Conservation (phyloP, 2,113 vertebrate species). For the Bagarius yarrelli region DNA sequence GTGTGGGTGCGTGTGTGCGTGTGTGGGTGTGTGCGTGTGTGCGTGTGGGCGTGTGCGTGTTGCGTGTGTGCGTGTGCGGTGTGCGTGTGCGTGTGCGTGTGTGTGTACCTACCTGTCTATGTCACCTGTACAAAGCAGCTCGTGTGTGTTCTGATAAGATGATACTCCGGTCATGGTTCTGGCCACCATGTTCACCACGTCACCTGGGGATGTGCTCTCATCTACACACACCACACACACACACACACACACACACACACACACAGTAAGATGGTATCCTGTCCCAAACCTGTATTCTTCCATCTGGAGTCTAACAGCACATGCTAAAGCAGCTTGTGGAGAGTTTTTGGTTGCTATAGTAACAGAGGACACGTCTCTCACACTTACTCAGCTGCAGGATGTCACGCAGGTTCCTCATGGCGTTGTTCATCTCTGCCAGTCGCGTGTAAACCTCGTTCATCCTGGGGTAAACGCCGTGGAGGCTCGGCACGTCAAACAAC, state of each 20-base stretch:
- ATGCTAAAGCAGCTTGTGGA: not conserved
- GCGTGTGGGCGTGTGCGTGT: too few species aligned
- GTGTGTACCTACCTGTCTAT: conserved; percentile 77
- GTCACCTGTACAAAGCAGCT: conserved; percentile 76
- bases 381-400: conserved; percentile 78
- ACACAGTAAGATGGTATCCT: too few species aligned
- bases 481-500: conserved; percentile 81
- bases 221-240: conserved; percentile 61
- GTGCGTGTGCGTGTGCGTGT: not conserved
- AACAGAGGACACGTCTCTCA: not conserved
- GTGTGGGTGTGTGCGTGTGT: not conserved
- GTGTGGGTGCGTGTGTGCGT: not conserved
- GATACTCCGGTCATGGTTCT: conserved; percentile 67
- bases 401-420: conserved; percentile 80
- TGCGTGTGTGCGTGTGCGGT: not conserved
- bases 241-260: not conserved
- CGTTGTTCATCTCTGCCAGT: conserved; percentile 83
- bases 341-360: not conserved
- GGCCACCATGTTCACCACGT: conserved; percentile 78
- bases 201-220: conserved; percentile 70
- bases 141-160: conserved; percentile 64
- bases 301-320: not conserved
- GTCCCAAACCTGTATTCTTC: too few species aligned
- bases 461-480: conserved; percentile 81
- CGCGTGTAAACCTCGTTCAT: conserved; percentile 88